phyloP scores from a whole-genome alignment of 2,797 vertebrate genomes.

The Octomys mimax region DNA sequence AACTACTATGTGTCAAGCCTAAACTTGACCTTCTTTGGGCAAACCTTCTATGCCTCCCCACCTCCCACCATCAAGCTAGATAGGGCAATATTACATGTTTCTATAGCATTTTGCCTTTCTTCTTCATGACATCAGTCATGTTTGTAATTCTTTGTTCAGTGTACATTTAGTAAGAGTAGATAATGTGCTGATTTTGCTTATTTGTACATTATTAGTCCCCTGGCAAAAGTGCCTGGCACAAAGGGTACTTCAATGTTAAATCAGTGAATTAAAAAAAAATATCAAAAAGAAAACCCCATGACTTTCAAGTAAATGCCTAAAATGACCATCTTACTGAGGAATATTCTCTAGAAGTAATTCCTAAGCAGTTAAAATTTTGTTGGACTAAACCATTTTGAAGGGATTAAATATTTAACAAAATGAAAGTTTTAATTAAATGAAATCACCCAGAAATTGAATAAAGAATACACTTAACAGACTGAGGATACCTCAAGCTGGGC shows the following conservation, averaged over 20 bases:
- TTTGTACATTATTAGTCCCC: not conserved
- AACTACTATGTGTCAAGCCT: not conserved
- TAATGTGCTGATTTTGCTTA: not conserved
- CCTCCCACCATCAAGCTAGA: not conserved
- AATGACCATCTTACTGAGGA: not conserved
- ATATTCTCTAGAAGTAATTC: not conserved
- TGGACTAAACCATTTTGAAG: not conserved
- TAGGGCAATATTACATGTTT: not conserved
- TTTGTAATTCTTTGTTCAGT: not conserved
- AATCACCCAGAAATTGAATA: conserved; percentile 32
- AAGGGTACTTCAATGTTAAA: not conserved
- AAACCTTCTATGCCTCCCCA: not conserved
- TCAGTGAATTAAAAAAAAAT: not conserved
- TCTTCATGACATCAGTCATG: not conserved
- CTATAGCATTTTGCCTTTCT: not conserved
- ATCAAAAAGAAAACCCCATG: not conserved
- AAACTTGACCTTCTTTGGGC: conserved; percentile 12
- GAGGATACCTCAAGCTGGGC: not conserved
- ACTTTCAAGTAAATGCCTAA: conserved; percentile 38
- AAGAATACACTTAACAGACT: conserved; percentile 13
- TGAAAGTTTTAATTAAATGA: conserved; percentile 46
- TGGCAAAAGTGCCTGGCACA: not conserved
- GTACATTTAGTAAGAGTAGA: not conserved
- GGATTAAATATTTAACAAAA: conserved; percentile 31
- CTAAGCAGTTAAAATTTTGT: conserved; percentile 47